These are phyloP conservation scores for Leucoraja ocellata DNA, from an alignment of 2,797 vertebrate genomes.

Conservation along the genomic window DNA sequence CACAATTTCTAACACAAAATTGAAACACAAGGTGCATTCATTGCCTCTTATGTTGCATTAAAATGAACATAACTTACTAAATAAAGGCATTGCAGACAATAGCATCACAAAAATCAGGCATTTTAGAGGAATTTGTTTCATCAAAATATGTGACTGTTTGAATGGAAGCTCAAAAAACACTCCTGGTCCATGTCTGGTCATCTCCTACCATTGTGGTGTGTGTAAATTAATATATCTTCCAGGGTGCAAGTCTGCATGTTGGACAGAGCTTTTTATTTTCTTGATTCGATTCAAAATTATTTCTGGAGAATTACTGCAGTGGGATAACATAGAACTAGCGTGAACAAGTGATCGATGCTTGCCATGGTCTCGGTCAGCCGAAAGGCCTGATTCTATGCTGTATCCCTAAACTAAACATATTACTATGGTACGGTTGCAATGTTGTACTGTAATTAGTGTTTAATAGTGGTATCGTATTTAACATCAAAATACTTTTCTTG, in stretches of 20 bases:
- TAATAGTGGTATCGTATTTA: conserved; percentile 1
- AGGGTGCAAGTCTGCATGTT: background rate
- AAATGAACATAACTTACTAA: too few species aligned
- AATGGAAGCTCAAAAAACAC: background rate
- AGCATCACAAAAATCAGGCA: background rate
- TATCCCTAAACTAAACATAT: too few species aligned
- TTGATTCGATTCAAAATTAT: background rate
- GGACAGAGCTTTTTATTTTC: background rate
- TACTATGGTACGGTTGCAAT: too few species aligned
- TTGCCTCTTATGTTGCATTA: too few species aligned
- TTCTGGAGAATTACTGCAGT: background rate
- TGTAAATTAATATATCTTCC: background rate
- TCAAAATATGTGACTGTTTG: background rate
- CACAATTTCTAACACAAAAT: too few species aligned
- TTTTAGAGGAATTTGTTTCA: background rate
- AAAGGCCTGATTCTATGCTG: too few species aligned
- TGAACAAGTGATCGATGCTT: too few species aligned
- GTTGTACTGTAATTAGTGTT: background rate
- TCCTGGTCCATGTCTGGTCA: background rate
- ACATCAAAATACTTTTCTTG: background rate
- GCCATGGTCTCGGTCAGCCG: too few species aligned
- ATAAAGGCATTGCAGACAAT: too few species aligned
- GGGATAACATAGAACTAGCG: too few species aligned
- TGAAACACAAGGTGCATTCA: too few species aligned
- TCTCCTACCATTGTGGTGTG: background rate